phyloP scores from a whole-genome alignment of 2,113 vertebrate species.

The Felis chaus region DNA sequence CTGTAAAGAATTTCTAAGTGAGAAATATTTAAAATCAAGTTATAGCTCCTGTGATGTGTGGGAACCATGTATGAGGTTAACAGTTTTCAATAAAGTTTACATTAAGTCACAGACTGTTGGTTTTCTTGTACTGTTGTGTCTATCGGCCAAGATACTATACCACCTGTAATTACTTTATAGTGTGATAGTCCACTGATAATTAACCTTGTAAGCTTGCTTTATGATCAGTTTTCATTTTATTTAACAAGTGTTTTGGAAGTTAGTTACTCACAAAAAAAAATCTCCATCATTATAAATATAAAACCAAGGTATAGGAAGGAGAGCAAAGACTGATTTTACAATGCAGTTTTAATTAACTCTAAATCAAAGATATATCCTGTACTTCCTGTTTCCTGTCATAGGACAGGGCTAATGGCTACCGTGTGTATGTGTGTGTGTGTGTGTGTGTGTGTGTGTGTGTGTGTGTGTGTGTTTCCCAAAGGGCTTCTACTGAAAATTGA shows the following conservation, averaged over 20 bases:
- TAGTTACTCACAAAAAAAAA: background rate
- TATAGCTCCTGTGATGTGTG: background rate
- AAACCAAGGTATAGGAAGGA: background rate
- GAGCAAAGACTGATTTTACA: background rate
- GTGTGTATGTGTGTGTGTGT: background rate
- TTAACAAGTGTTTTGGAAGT: background rate
- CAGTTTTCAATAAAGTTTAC: background rate
- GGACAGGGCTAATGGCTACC: background rate
- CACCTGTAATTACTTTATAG: background rate
- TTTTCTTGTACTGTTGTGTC: background rate
- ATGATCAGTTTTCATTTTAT: background rate
- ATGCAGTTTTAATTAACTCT: background rate
- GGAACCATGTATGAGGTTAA: background rate
- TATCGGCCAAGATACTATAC: background rate
- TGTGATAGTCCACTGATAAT: background rate
- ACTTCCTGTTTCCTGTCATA: background rate
- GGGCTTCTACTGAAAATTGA: background rate
- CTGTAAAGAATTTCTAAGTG: background rate
- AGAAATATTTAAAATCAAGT: slow-evolving; percentile 21
- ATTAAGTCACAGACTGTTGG: background rate
- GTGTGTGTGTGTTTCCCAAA: background rate
- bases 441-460: background rate
- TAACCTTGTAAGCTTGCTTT: background rate
- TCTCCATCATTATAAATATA: background rate
- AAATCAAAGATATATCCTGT: background rate